Evolutionary conservation across 2,113 vertebrate species (phyloP).

Genomic region (Sarotherodon lohbergeri): DNA sequence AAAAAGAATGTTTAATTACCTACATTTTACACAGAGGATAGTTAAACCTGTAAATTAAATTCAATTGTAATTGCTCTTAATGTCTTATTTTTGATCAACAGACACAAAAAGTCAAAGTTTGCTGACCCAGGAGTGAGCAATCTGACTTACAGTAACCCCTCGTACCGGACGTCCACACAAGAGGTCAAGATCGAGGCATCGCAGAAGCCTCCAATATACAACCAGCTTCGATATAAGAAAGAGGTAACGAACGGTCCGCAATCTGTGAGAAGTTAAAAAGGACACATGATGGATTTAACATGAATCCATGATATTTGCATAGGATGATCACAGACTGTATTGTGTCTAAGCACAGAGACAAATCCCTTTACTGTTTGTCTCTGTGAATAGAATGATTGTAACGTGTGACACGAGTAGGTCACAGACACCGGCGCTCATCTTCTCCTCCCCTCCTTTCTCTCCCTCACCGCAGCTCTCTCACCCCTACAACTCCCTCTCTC

Average conservation of each 20-base stretch:
- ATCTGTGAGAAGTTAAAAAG: not conserved
- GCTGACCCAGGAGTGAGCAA: conserved; percentile 89
- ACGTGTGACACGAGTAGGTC: not conserved
- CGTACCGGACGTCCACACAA: conserved; percentile 94
- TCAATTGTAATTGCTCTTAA: not conserved
- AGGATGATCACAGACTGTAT: not conserved
- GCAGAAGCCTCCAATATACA: conserved; percentile 91
- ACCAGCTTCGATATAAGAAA: conserved; percentile 94
- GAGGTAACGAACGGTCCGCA: conserved; percentile 75
- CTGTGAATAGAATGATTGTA: not conserved
- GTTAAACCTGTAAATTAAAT: not conserved
- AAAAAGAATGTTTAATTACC: not conserved
- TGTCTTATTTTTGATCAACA: conserved; percentile 36
- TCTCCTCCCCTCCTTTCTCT: conserved; percentile 52
- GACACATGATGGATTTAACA: not conserved
- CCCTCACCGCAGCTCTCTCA: conserved; percentile 87
- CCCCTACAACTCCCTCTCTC: conserved; percentile 97
- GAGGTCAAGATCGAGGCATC: conserved; percentile 95
- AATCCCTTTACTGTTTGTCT: not conserved
- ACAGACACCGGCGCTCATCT: conserved; percentile 6
- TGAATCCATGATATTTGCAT: conserved; percentile 15
- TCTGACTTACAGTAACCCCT: conserved; percentile 97
- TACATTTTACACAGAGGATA: not conserved
- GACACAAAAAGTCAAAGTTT: conserved; percentile 94
- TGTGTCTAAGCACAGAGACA: not conserved